Base-by-base conservation (phyloP, 1,140 invertebrate species). In the Drosophila ananassae region DNA sequence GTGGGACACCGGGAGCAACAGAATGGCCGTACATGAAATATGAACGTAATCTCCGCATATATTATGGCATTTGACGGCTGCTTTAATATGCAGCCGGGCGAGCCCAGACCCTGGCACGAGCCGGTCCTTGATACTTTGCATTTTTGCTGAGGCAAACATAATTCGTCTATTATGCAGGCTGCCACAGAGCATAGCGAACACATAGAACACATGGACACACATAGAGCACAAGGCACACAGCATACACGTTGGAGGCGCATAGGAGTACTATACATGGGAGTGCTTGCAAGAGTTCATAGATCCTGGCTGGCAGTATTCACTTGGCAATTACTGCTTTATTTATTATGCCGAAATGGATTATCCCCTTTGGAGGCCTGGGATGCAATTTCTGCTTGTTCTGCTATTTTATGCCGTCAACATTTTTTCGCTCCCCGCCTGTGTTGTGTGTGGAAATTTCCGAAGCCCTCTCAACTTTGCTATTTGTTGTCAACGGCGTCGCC, bases 271-370 rank as follows among this genome's bases (percentile, higher is more conserved):
- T 46, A 17, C 13, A 46, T 39, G 52, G 7, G 2, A n/a, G 21
- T 52, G 41, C 39, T 32, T 67, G 25, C 55, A 24, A 54, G 76
- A 74, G 72, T 74, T 74, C 71, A 74, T 75, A 74, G 71, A 75
- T 77, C 56, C 78, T 73, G 37, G 32, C 51, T 69, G 51, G 25
- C 52, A 58, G 74, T 64, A 80, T 74, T 85, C 81, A 85, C 81
- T 90, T 77, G 73, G 80, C 85, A 90, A 84, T 90, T 89, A 90
- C 85, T 75, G 77, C 74, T 90, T 82, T 90, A 90, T 90, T 90
- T 90, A 90, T 90, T 90, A 90, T 90, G 87, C 85, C 78, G 76
- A 90, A 90, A 90, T 85, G 85, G 87, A 90, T 90, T 85, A 90
- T 90, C 81, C 79, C 74, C 73, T 82, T 60, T 64, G 58, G 76